These are phyloP conservation scores for Acleris literana DNA, from an alignment of 2,888 invertebrate species.

Conservation along the genomic window DNA sequence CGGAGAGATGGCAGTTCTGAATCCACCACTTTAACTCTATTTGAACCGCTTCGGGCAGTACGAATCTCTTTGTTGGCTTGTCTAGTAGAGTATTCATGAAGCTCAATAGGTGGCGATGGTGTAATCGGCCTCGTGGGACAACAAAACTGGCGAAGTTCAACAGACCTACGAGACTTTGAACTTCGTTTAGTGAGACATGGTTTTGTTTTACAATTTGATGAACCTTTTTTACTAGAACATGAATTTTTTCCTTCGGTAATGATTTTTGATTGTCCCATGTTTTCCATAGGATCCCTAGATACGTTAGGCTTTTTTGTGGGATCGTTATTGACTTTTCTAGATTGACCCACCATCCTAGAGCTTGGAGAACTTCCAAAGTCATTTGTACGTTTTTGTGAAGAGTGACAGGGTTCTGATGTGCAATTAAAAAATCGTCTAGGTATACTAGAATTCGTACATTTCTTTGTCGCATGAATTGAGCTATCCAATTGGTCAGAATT, in stretches of 20 bases:
- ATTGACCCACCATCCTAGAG: constrained; percentile 38
- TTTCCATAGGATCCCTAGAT: constrained; percentile 40
- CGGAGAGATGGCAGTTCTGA: constrained; percentile 26
- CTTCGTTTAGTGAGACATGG: constrained; percentile 31
- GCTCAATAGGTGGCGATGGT: constrained; percentile 36
- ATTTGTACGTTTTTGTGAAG: constrained; percentile 33
- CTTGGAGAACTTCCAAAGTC: constrained; percentile 13
- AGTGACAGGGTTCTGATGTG: constrained; percentile 29
- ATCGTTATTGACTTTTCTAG: constrained; percentile 31
- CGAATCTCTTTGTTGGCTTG: not conserved
- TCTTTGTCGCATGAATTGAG: too few relatives aligned
- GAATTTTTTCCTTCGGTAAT: constrained; percentile 35
- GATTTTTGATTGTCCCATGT: constrained; percentile 36
- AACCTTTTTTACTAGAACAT: too few relatives aligned
- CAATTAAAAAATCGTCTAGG: constrained; percentile 41
- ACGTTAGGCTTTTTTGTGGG: constrained; percentile 35
- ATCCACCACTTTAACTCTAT: constrained; percentile 41
- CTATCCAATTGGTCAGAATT: too few relatives aligned
- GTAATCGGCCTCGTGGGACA: too few relatives aligned
- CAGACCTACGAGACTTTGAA: constrained; percentile 41
- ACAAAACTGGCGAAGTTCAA: constrained; percentile 37
- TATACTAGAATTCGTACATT: too few relatives aligned
- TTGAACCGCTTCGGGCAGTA: constrained; percentile 4
- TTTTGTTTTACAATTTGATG: constrained; percentile 10
- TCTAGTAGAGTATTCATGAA: constrained; percentile 31